Evolutionary conservation across 2,113 vertebrate genomes (phyloP).

Genomic region (Psammodynastes pulverulentus): DNA sequence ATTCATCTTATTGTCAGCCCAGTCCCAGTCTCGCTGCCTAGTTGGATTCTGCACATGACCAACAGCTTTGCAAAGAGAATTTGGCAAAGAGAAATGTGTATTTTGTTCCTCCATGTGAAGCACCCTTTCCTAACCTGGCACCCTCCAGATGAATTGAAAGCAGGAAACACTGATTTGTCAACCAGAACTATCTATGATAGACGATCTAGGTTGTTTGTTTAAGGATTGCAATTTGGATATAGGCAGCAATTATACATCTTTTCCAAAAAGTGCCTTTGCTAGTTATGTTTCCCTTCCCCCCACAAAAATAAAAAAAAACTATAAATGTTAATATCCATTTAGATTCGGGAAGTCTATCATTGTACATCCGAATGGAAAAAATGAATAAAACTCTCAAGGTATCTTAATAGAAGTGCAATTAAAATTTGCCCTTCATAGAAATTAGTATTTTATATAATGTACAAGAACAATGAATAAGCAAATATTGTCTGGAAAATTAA

Average conservation of each 20-base stretch:
- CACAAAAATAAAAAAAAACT: neutral
- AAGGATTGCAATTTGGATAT: neutral
- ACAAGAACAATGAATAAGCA: neutral
- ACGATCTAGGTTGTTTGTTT: neutral
- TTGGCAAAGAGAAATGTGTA: slow-evolving; percentile 31
- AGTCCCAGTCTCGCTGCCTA: slow-evolving; percentile 48
- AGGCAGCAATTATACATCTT: neutral
- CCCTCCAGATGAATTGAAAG: neutral
- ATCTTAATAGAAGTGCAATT: neutral
- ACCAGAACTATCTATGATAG: neutral
- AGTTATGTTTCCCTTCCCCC: neutral
- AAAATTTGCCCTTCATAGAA: neutral
- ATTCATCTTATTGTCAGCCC: slow-evolving; percentile 72
- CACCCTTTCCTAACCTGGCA: neutral
- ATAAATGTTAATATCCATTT: neutral
- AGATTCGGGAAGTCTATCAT: neutral
- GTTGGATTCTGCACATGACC: slow-evolving; percentile 63
- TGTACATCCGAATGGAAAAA: neutral
- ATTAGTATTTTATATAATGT: slow-evolving; percentile 1
- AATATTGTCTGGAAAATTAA: neutral
- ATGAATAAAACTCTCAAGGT: neutral
- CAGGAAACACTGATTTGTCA: neutral
- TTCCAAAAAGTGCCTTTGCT: neutral
- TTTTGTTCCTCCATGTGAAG: slow-evolving; percentile 11
- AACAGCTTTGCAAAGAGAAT: slow-evolving; percentile 33